phyloP scores from a whole-genome alignment of 2,888 invertebrate species.

The Camptogramma bilineatum region DNA sequence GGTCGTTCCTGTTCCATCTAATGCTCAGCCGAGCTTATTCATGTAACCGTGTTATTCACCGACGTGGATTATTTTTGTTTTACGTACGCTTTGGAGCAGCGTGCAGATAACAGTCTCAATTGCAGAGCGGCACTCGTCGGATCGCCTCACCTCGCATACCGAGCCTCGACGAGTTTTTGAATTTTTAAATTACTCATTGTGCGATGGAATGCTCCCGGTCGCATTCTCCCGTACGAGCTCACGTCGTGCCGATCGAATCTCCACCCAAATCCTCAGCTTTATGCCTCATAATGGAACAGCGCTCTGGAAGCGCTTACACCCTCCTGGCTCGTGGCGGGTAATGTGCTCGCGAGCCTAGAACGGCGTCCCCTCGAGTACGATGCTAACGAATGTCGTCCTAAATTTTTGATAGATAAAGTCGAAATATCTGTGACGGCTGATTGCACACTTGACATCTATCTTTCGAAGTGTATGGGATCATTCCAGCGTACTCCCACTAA shows the following conservation, averaged over 20 bases:
- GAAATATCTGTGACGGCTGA: constrained; percentile 68
- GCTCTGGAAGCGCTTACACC: constrained; percentile 49
- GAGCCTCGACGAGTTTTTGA: constrained; percentile 84
- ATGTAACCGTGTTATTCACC: constrained; percentile 68
- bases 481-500: constrained; percentile 70
- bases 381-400: constrained; percentile 81
- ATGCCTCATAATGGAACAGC: constrained; percentile 68
- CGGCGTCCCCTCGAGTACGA: constrained; percentile 73
- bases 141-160: constrained; percentile 76
- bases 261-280: constrained; percentile 66
- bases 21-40: constrained; percentile 55
- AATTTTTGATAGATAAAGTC: constrained; percentile 81
- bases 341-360: constrained; percentile 75
- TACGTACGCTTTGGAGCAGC: constrained; percentile 57
- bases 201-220: constrained; percentile 80
- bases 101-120: constrained; percentile 81
- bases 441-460: constrained; percentile 64
- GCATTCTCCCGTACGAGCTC: constrained; percentile 57
- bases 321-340: constrained; percentile 54
- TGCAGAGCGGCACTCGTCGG: constrained; percentile 76
- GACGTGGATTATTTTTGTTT: constrained; percentile 58
- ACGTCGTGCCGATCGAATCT: constrained; percentile 64
- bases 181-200: constrained; percentile 87
- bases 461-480: constrained; percentile 62
- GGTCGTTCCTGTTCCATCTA: constrained; percentile 50